Conservation (phyloP, 2,888 invertebrate genomes). For the Ganaspis brasiliensis region DNA sequence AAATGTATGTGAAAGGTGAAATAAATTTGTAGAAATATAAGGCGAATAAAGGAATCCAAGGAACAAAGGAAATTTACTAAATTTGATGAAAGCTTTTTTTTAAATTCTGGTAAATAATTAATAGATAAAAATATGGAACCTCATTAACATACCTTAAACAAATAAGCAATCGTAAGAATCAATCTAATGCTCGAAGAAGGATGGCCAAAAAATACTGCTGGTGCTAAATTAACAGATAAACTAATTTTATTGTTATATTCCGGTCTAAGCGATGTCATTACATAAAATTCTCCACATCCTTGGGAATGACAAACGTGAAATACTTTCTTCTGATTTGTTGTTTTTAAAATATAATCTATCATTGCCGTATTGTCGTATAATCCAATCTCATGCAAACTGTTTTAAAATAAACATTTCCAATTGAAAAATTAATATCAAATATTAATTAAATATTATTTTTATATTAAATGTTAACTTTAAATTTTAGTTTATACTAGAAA, state of each 20-base stretch:
- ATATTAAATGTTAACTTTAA: too few species aligned
- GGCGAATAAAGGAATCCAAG: too few species aligned
- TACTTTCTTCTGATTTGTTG: neutral
- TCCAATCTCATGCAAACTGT: neutral
- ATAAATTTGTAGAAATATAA: too few species aligned
- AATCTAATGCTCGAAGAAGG: neutral
- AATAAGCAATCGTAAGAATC: neutral
- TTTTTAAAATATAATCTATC: slow-evolving; percentile 19
- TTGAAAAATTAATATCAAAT: neutral
- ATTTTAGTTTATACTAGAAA: neutral
- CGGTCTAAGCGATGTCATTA: neutral
- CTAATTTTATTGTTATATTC: slow-evolving; percentile 15
- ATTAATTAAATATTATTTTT: too few species aligned
- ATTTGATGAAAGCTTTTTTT: too few species aligned
- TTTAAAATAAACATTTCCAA: too few species aligned
- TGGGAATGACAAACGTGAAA: slow-evolving; percentile 1
- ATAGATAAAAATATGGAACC: neutral
- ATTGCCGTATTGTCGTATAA: neutral
- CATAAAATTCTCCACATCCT: neutral
- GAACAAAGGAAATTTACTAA: too few species aligned
- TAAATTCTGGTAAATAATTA: too few species aligned
- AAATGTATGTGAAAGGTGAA: too few species aligned
- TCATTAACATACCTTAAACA: neutral
- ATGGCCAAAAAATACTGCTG: neutral
- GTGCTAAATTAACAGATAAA: neutral